phyloP scores from a whole-genome alignment of 1,140 invertebrate genomes.

The Asobara japonica region DNA sequence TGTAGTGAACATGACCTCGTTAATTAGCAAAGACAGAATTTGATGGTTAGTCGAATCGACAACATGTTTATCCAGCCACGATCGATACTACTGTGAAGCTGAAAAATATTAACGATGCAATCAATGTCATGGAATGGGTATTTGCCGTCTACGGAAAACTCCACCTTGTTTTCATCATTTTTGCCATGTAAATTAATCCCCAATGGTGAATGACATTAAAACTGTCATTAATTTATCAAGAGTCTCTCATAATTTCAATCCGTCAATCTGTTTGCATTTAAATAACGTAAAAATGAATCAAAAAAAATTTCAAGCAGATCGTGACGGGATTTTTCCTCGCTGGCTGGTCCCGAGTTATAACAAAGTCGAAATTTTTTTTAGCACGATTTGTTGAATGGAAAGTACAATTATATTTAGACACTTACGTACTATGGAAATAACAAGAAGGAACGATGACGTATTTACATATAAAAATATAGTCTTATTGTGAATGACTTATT shows the following conservation, averaged over 20 bases:
- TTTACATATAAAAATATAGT: conserved; percentile 66
- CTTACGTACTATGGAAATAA: conserved; percentile 52
- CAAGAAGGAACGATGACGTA: conserved; percentile 58
- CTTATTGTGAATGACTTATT: conserved; percentile 49
- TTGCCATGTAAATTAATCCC: not conserved
- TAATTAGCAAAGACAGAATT: not conserved
- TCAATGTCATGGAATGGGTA: not conserved
- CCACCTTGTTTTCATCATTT: not conserved
- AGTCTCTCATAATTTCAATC: not conserved
- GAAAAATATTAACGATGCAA: not conserved
- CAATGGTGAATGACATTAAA: not conserved
- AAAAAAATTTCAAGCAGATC: not conserved
- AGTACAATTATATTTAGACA: conserved; percentile 15
- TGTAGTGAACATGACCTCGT: not conserved
- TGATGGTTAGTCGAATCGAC: not conserved
- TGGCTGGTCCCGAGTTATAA: conserved; percentile 1
- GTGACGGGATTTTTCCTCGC: not conserved
- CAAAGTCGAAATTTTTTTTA: not conserved
- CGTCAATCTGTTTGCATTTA: not conserved
- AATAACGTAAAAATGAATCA: not conserved
- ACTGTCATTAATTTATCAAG: not conserved
- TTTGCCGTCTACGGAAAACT: not conserved
- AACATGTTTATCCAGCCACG: not conserved
- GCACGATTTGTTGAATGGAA: not conserved
- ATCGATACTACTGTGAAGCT: not conserved